phyloP scores from a whole-genome alignment of 2,888 invertebrate genomes.

The Parapristionchus giblindavisi region DNA sequence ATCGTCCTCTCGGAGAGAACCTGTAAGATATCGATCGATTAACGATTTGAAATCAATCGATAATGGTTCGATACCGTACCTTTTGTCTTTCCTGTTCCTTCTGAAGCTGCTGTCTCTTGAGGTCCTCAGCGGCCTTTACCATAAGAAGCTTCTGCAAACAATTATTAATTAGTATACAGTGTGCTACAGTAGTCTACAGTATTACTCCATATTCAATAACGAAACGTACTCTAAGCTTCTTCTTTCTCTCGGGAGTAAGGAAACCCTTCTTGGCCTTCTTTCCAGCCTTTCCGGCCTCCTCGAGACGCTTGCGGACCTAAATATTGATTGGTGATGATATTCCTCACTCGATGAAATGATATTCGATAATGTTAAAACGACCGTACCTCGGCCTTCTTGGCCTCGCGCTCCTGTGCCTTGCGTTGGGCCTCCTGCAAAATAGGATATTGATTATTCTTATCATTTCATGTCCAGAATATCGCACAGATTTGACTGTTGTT shows the following conservation, averaged over 20 bases:
- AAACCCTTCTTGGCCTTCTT: conserved; percentile 99
- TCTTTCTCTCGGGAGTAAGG: conserved; percentile 99
- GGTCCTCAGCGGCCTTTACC: conserved; percentile 99
- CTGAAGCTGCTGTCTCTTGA: conserved; percentile 98
- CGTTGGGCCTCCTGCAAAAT: conserved; percentile 73
- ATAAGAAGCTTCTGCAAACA: conserved; percentile 88
- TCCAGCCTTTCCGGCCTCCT: conserved; percentile 91
- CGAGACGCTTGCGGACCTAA: conserved; percentile 92
- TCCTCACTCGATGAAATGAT: background rate
- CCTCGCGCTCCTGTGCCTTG: conserved; percentile 96
- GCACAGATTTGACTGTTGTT: background rate
- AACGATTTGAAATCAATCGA: background rate
- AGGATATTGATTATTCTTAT: background rate
- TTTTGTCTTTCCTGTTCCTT: conserved; percentile 97
- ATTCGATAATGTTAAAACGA: background rate
- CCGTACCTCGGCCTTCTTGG: conserved; percentile 88
- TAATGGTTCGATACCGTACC: conserved; percentile 69
- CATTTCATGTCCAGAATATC: background rate
- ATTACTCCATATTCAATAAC: background rate
- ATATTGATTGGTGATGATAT: background rate
- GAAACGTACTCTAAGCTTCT: conserved; percentile 91
- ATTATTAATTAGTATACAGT: background rate
- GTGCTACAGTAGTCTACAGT: background rate
- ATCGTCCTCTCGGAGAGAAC: conserved; percentile 92
- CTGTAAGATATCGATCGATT: conserved; percentile 29